Evolutionary conservation across 2,113 vertebrate genomes (phyloP), one percentile per base, ranked within the genome.

Genomic region (Tragulus kanchil): DNA sequence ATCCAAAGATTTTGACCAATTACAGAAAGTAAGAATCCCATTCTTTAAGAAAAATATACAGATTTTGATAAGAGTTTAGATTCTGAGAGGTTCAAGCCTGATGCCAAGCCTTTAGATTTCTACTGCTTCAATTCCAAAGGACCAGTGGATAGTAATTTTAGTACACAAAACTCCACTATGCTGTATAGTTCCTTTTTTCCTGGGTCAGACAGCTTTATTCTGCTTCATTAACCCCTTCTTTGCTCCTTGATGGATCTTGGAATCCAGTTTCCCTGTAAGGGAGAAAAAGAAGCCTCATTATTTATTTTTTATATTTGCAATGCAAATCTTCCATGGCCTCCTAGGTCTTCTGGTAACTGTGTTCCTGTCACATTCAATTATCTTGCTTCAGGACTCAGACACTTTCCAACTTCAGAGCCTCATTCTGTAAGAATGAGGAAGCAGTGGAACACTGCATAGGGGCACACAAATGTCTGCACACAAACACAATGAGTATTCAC

Each of bases 201-300:
- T 4, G 1, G 75, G 93, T 98, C 98, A 99, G 78, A 89, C 85
- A 84, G 85, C 86, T 0, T 95, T 98, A 83, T 99, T 99, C 98
- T 99, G 99, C 98, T 97, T 98, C 99, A 99, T 99, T 99, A 99
- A 99, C 98, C 99, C 99, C 98, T 99, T 99, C 99, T 99, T 99
- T 89, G 99, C 99, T 98, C 99, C 99, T 98, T 99, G 99, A 98
- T 99, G 99, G 98, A 99, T 99, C 96, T 99, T 99, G 71, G 98
- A 98, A 98, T 99, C 99, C 99, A 99, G 98, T 98, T 99, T 99
- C 99, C 99, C 99, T 99, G 97, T 95, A 97, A 98, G 95, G 81
- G 92, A 98, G 82, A 97, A 98, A 96, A 95, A 98, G 87, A 96
- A 97, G 85, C 87, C 92, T 98, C 95, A 97, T 97, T 98, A 97